Conservation (phyloP, 2,113 vertebrate species). For the Salvelinus sp. region DNA sequence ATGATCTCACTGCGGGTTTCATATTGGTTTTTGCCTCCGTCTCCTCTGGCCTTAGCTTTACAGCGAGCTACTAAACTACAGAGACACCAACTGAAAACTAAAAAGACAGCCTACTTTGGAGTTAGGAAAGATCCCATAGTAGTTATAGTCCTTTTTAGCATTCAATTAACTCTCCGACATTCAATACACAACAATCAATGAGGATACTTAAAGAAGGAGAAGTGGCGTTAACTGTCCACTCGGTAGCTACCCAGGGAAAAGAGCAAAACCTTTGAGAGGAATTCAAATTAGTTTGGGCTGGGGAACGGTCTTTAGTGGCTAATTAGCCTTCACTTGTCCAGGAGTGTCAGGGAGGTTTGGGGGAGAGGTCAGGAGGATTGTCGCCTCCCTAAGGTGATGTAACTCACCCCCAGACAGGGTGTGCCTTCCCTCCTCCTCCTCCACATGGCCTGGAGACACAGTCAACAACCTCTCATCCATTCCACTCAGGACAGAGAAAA, state of each 20-base stretch:
- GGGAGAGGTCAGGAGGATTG: too few relatives aligned
- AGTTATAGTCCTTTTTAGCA: constrained; percentile 18
- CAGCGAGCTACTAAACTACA: neutral
- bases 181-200: constrained; percentile 31
- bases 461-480: too few relatives aligned
- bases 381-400: too few relatives aligned
- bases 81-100: neutral
- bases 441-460: too few relatives aligned
- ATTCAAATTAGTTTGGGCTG: constrained; percentile 19
- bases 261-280: neutral
- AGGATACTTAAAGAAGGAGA: neutral
- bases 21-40: neutral
- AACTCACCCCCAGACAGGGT: too few relatives aligned
- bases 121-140: neutral
- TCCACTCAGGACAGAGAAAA: too few relatives aligned
- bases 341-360: too few relatives aligned
- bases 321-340: too few relatives aligned
- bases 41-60: neutral
- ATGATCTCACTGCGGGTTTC: constrained; percentile 3
- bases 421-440: too few relatives aligned
- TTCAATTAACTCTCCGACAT: constrained; percentile 23
- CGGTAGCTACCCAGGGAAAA: constrained; percentile 24
- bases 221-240: constrained; percentile 9
- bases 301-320: too few relatives aligned
- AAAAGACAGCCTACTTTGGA: neutral